Evolutionary conservation across 2,797 vertebrate genomes (phyloP).

Genomic region (Luscinia megarhynchos): DNA sequence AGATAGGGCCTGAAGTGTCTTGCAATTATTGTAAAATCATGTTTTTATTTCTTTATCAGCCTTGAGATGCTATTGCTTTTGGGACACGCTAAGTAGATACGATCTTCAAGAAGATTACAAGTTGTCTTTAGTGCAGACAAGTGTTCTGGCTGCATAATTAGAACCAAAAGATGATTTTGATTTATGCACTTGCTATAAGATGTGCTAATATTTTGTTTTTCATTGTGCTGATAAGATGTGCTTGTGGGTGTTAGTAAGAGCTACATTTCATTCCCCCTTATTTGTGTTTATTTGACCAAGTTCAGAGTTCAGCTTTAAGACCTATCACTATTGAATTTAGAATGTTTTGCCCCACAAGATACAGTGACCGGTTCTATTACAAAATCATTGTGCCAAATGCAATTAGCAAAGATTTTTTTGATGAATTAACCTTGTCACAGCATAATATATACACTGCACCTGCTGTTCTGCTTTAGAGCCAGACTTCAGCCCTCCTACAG

Average conservation of each 20-base stretch:
- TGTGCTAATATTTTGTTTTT: background rate
- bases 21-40: background rate
- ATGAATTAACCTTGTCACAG: conserved; percentile 51
- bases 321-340: background rate
- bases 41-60: background rate
- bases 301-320: background rate
- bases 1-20: background rate
- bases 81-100: background rate
- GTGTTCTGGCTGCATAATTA: background rate
- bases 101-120: background rate
- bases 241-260: background rate
- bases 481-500: conserved; percentile 38
- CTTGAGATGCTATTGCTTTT: background rate
- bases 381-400: conserved; percentile 44
- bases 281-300: background rate
- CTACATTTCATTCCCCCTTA: background rate
- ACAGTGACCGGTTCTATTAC: background rate
- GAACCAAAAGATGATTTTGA: conserved; percentile 1
- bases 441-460: conserved; percentile 20
- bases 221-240: background rate
- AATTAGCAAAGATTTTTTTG: conserved; percentile 61
- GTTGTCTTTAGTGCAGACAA: background rate
- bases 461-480: conserved; percentile 27
- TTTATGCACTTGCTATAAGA: background rate
- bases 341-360: background rate